Evolutionary conservation across 2,113 vertebrate species (phyloP), one percentile per base, ranked within the genome.

Genomic region (Colaptes auratus): DNA sequence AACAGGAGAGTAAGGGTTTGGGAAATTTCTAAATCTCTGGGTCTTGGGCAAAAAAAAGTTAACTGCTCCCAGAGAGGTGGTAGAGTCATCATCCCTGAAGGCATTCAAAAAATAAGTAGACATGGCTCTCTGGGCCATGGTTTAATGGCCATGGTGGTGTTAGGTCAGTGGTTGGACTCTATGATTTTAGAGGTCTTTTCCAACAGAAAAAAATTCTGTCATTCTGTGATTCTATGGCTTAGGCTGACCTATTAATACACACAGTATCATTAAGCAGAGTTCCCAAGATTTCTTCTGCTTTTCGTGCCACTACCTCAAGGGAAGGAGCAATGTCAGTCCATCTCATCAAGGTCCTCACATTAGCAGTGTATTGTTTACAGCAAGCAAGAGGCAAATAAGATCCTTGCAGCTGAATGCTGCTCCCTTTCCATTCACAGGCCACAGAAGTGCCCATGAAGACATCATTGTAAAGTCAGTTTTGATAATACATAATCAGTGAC

Each of bases 401-500:
- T 55, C 55, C 87, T 94, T 74, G 78, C 88, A 82, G 80, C 59
- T 63, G 67, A 73, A 35, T 92, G 59, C 71, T 6, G 2, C 76
- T 80, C 72, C 61, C 64, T 87, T 73, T 31, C 83, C 86, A 87
- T 87, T 96, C 84, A 76, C 46, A 55, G 92, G 46, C 74, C 13
- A 1, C 86, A 90, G 63, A 86, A 93, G 65, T 46, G 88, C 81
- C 93, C 90, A 96, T 93, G 95, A 97, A 97, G 95, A 96, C 90
- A 96, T 96, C 93, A 94, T 82, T 95, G 90, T 79, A 87, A 89
- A 94, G 95, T 93, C 79, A 70, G 92, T 96, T 93, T 96, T 82
- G 87, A 91, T 88, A 95, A 96, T 95, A 55, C 75, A 94, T 97
- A 96, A 97, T 94, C 96, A 92, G 85, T 53, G 85, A 78, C 94